Evolutionary conservation across 37 sponge, comb jelly and placozoan species (phyloP), one percentile per base, ranked within the genome.

Genomic region (Geodia barretti): DNA sequence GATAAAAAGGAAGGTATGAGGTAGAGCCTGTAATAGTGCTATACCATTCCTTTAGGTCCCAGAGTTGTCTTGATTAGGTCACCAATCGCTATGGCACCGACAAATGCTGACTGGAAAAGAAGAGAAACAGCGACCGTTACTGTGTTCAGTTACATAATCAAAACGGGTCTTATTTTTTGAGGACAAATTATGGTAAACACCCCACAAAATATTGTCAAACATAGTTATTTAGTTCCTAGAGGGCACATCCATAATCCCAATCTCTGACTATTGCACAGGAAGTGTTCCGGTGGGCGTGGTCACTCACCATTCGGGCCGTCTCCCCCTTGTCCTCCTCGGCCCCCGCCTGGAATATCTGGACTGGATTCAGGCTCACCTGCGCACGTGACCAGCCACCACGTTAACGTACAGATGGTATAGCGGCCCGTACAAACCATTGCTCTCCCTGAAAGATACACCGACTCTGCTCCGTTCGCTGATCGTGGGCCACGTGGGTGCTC

Each of bases 41-140:
- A 72, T 75, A 90, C 98, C 99, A 98, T 98, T 83, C 99, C 99
- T 73, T 98, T 98, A 40, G 99, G 99, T 30, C 99, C 99, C n/a
- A 98, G 88, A 5, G 99, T 98, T 26, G 87, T 89, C 81, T 96
- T 96, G 63, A 98, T 92, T 26, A 98, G 93, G 61, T 98, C 99
- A 59, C 99, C 99, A 78, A 98, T 94, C 29, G 99, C 99, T 75
- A 98, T 94, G 64, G 99, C 99, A 35, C 99, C 99, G 7, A 96
- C 88, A 75, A 98, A 96, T 5, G 97, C 87, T 30, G 95, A 94
- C 93, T 96, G 68, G 1, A 66, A 38, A 61, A 7, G 29, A 35
- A 68, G 8, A 66, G 63, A 28, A 39, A 31, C 35, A 41, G 24
- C 9, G 29, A 28, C 20, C 28, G 4, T 8, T 17, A 78, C 26